Percentiles rank a stretch among this genome's conserved stretches.
Evolutionary conservation across 2,113 vertebrate genomes (phyloP).

Genomic region (Fulica atra): DNA sequence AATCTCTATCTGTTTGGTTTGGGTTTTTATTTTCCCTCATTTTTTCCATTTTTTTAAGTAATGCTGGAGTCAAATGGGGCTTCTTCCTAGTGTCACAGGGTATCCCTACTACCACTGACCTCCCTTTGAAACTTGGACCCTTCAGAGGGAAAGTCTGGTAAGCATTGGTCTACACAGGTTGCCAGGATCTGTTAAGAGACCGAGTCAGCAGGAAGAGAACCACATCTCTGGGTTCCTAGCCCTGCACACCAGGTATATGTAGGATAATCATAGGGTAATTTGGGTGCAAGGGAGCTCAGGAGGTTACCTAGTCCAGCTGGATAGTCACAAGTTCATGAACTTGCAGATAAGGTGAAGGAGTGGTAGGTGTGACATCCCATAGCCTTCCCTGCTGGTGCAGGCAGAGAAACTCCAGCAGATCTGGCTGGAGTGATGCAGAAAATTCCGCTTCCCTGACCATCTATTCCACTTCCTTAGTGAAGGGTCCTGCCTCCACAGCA

Average conservation of each 20-base stretch:
- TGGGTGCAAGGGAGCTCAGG: background rate
- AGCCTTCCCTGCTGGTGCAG: background rate
- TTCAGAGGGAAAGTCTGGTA: background rate
- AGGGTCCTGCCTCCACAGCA: background rate
- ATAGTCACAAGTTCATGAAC: background rate
- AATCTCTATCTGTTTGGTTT: background rate
- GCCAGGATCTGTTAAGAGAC: background rate
- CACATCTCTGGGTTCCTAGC: background rate
- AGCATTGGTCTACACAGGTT: background rate
- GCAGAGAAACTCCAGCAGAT: background rate
- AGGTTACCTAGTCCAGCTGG: background rate
- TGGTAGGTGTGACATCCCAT: background rate
- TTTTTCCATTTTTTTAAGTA: background rate
- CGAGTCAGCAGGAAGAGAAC: background rate
- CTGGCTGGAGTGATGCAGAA: background rate
- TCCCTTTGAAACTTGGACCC: background rate
- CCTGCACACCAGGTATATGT: rapidly evolving
- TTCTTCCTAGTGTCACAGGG: background rate
- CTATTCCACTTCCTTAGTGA: background rate
- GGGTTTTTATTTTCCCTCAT: background rate
- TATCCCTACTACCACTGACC: background rate
- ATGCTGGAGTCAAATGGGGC: rapidly evolving
- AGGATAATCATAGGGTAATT: background rate
- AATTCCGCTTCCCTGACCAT: background rate
- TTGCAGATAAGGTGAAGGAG: background rate